Percentiles rank a stretch among this genome's conserved stretches.
phyloP scores from a whole-genome alignment of 2,888 invertebrate species.

The Lepeophtheirus nordmannii region DNA sequence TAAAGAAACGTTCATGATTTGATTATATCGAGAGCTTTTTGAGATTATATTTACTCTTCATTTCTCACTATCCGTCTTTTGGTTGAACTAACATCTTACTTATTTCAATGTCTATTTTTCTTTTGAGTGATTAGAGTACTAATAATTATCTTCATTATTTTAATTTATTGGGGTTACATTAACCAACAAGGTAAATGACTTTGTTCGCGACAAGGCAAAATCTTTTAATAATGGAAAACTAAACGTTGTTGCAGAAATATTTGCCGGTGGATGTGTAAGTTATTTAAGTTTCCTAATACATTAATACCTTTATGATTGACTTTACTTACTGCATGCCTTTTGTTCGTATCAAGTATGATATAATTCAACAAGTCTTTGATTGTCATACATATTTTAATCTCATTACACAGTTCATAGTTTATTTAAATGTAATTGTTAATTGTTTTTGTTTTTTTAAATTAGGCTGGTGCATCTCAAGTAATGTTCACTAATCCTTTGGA shows the following conservation, averaged over 20 bases:
- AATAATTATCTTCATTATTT: too few species aligned
- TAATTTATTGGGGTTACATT: too few species aligned
- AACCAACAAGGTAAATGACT: constrained; percentile 6
- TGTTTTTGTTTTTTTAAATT: not conserved
- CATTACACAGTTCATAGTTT: not conserved
- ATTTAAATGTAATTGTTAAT: too few species aligned
- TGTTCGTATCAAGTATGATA: not conserved
- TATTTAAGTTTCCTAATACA: not conserved
- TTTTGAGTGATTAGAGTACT: too few species aligned
- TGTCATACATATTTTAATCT: not conserved
- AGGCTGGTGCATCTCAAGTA: constrained; percentile 53
- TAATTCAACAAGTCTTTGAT: not conserved
- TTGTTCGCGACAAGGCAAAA: constrained; percentile 12
- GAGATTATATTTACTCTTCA: not conserved
- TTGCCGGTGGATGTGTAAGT: constrained; percentile 23
- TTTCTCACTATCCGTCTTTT: not conserved
- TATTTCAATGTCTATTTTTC: too few species aligned
- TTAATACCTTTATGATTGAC: not conserved
- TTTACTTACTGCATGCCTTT: not conserved
- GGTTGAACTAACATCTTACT: too few species aligned
- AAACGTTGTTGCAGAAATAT: not conserved
- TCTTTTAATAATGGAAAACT: constrained; percentile 3
- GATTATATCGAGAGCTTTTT: constrained; percentile 25
- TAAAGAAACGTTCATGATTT: not conserved
- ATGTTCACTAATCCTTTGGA: constrained; percentile 97